These are phyloP conservation scores for Pseudomyrmex concolor DNA, from an alignment of 1,140 invertebrate species.

Conservation along the genomic window DNA sequence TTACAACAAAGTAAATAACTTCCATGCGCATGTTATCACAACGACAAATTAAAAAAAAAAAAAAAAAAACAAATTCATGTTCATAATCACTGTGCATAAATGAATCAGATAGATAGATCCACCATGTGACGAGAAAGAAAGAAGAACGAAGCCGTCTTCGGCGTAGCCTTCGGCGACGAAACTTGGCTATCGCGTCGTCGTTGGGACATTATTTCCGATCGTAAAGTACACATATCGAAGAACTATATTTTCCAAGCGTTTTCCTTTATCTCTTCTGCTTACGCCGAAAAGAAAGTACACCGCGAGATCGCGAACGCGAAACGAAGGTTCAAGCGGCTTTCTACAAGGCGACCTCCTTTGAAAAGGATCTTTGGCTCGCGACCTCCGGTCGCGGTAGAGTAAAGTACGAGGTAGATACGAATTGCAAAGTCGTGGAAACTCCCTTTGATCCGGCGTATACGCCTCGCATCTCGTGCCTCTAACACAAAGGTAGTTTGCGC, in stretches of 20 bases:
- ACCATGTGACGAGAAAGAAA: background rate
- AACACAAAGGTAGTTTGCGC: slow-evolving; percentile 53
- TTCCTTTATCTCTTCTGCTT: slow-evolving; percentile 38
- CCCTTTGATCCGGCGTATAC: slow-evolving; percentile 51
- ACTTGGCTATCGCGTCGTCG: slow-evolving; percentile 22
- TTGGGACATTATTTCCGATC: background rate
- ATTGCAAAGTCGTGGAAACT: slow-evolving; percentile 54
- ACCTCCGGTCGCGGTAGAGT: slow-evolving; percentile 33
- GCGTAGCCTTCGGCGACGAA: slow-evolving; percentile 7
- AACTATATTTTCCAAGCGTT: slow-evolving; percentile 65
- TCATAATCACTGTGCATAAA: background rate
- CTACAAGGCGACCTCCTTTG: slow-evolving; percentile 45
- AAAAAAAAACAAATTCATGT: background rate
- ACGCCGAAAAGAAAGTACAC: slow-evolving; percentile 13
- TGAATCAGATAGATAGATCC: too few species aligned
- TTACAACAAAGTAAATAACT: slow-evolving; percentile 24
- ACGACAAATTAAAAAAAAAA: slow-evolving; percentile 8
- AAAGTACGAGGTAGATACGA: slow-evolving; percentile 44
- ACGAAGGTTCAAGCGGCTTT: slow-evolving; percentile 24
- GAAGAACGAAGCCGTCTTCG: too few species aligned
- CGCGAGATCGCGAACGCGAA: background rate
- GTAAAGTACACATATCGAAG: slow-evolving; percentile 29
- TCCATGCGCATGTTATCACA: too few species aligned
- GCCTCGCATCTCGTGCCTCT: slow-evolving; percentile 46
- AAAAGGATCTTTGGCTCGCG: slow-evolving; percentile 46